Evolutionary conservation across 2,113 vertebrate species (phyloP), one percentile per base, ranked within the genome.

Genomic region (Micromys minutus): DNA sequence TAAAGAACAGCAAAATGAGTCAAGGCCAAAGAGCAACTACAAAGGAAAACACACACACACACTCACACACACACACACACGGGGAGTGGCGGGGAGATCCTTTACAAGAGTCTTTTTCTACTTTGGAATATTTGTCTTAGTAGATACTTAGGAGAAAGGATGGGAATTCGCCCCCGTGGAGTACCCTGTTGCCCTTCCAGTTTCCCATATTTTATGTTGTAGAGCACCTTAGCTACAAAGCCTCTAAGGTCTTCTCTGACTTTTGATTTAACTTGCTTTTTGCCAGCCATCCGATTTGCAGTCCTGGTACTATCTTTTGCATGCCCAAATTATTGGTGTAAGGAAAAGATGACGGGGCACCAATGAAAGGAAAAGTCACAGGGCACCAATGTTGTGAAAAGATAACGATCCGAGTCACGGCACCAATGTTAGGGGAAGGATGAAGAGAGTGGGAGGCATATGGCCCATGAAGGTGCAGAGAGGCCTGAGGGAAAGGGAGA

Each of bases 21-120:
- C 90, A 93, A 86, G 34, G n/a, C 76, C n/a, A 93, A 90, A 74
- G 19, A 74, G 59, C 76, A 91, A 96, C 92, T 50, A 85, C 10
- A 80, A 77, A 74, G 5, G 42, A 76, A 79, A 55, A 11, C 79
- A 72, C 9, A 74, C 45, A 59, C 5, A 52, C 50, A 52, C 50
- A 52, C 50, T 9, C 50, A 52, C 50, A 52, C 50, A 52, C 50
- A 52, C 50, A 52, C 50, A 52, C 50, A 61, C 21, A 24, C 21
- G 24, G 6, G 24, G 21, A 24, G 21, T 24, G 21, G 24, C 1
- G 8, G 59, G 24, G 21, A 24, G 22, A 61, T 65, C 79, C 15
- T 90, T 92, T 89, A 94, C 52, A 63, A 87, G 31, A 79, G n/a
- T n/a, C 29, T 6, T 79, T 61, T 89, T 74, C 67, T 90, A 88